Conservation (phyloP, 1,140 invertebrate genomes). For the Cotesia vestalis region DNA sequence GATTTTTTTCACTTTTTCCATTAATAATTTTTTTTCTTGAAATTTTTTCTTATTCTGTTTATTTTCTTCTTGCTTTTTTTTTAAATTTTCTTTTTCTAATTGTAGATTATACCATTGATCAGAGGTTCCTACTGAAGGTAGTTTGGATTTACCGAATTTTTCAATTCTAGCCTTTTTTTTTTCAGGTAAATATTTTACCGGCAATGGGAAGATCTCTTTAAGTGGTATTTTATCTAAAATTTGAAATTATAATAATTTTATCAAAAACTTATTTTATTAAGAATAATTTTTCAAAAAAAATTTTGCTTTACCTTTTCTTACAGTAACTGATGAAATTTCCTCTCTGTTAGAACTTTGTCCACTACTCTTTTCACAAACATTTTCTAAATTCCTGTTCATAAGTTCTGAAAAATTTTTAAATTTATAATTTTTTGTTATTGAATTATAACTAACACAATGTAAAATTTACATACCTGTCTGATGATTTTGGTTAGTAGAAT, state of each 20-base stretch:
- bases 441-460: neutral
- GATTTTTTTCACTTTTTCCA: neutral
- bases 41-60: neutral
- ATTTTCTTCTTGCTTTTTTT: conserved; percentile 5
- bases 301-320: no score
- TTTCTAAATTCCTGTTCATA: neutral
- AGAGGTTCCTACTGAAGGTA: neutral
- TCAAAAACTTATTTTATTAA: no score
- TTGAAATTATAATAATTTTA: no score
- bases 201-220: no score
- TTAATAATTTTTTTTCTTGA: neutral
- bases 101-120: neutral
- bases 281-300: no score
- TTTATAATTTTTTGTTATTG: neutral
- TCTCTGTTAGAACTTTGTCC: neutral
- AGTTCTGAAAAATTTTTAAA: neutral
- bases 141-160: neutral
- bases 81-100: neutral
- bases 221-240: no score
- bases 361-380: neutral
- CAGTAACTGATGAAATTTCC: no score
- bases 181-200: neutral
- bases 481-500: neutral
- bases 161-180: neutral
- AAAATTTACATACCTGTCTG: neutral